Evolutionary conservation across 2,113 vertebrate species (phyloP).

Genomic region (Cinclus cinclus): DNA sequence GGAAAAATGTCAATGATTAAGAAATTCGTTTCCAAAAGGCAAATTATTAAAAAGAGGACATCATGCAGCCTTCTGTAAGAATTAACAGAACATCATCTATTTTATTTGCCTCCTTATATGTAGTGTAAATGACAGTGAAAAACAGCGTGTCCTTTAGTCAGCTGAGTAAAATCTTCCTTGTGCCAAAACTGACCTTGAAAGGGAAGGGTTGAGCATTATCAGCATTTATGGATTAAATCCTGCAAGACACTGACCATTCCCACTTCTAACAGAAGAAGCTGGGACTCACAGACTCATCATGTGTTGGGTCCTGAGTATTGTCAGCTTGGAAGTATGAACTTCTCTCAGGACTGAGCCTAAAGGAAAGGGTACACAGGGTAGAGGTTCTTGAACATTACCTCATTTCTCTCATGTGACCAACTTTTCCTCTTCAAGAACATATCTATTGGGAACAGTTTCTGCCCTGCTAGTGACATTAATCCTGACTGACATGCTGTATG

Average conservation of each 20-base stretch:
- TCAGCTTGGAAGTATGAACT: neutral
- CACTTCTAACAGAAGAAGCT: neutral
- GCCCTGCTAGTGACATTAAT: neutral
- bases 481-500: rapidly evolving
- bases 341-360: neutral
- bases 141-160: neutral
- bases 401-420: neutral
- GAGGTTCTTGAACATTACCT: neutral
- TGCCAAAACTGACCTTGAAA: neutral
- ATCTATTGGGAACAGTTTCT: neutral
- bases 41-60: neutral
- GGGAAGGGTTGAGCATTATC: neutral
- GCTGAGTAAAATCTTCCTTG: neutral
- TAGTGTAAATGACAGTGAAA: neutral
- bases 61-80: neutral
- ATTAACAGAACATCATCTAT: neutral
- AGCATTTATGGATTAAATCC: neutral
- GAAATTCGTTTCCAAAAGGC: neutral
- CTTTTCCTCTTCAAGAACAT: neutral
- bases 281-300: neutral
- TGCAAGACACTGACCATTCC: neutral
- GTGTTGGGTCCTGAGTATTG: neutral
- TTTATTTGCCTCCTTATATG: neutral
- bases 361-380: neutral
- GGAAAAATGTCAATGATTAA: neutral